phyloP scores from a whole-genome alignment of 2,888 invertebrate species.

The Eristalinus sepulchralis region DNA sequence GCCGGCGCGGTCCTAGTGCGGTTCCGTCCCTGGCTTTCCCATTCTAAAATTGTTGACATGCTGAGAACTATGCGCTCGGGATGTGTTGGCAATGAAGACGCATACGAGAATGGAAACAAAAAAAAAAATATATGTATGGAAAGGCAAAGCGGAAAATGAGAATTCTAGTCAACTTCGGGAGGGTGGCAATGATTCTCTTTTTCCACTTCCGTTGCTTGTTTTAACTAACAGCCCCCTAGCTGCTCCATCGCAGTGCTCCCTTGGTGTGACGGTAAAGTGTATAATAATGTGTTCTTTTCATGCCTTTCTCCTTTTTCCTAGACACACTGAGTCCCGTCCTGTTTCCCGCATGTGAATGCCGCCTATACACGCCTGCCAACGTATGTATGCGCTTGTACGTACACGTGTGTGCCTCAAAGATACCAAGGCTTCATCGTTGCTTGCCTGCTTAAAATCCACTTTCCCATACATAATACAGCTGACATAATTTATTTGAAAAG shows the following conservation, averaged over 20 bases:
- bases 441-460: slow-evolving; percentile 46
- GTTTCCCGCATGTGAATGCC: slow-evolving; percentile 6
- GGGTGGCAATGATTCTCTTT: slow-evolving; percentile 33
- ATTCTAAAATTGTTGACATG: slow-evolving; percentile 40
- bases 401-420: not conserved
- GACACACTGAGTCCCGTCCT: not conserved
- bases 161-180: slow-evolving; percentile 12
- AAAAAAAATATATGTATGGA: not conserved
- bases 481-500: slow-evolving; percentile 69
- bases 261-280: slow-evolving; percentile 20
- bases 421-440: not conserved
- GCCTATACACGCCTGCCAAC: not conserved
- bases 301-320: slow-evolving; percentile 41
- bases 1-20: not conserved
- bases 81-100: slow-evolving; percentile 16
- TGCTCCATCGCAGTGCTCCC: not conserved
- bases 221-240: slow-evolving; percentile 8
- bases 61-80: slow-evolving; percentile 18
- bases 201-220: slow-evolving; percentile 22
- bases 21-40: slow-evolving; percentile 24
- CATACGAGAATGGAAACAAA: not conserved
- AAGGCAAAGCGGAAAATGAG: slow-evolving; percentile 12
- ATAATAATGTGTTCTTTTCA: slow-evolving; percentile 55
- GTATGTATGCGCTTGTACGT: not conserved
- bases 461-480: slow-evolving; percentile 55